Evolutionary conservation across 2,113 vertebrate genomes (phyloP), one percentile per base, ranked within the genome.

Genomic region (Hemibagrus wyckioides): DNA sequence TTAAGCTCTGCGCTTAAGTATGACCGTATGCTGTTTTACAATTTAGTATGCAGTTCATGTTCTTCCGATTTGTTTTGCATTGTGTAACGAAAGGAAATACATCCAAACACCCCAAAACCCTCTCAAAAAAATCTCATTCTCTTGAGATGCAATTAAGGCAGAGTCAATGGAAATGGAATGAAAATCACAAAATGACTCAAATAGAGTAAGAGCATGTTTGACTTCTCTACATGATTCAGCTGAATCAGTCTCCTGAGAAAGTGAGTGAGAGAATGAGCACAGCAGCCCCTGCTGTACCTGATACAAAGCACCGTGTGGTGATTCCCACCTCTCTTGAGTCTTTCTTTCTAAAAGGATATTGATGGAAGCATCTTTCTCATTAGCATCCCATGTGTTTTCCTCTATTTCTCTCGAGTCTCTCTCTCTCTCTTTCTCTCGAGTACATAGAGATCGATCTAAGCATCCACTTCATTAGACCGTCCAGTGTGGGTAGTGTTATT

Each of bases 121-220:
- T n/a, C n/a, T n/a, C n/a, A n/a, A n/a, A n/a, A n/a, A n/a, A n/a
- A n/a, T n/a, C n/a, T 44, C 56, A 61, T 44, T 63, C 80, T 82
- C 57, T 63, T 82, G 57, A 82, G 80, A 48, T 17, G 39, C 59
- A 82, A 82, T 82, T 82, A 82, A n/a, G 59, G 21, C n/a, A 82
- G 63, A 63, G 17, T 48, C 25, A 17, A 14, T 65, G 36, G 39
- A 82, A 65, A 63, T 82, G 39, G 57, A n/a, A 82, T 48, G 57
- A 63, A 82, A 82, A 80, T 33, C 36, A 23, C 17, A 41, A 82
- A 82, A 59, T 59, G 36, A 15, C 80, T 59, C 80, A 39, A 80
- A 33, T 77, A 10, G 50, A 36, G 23, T 82, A 41, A 82, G 36
- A 61, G 30, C 23, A 1, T 41, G 25, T 61, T 82, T 59, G 36